Evolutionary conservation across 2,888 invertebrate genomes (phyloP).

Genomic region (Athalia circularis): DNA sequence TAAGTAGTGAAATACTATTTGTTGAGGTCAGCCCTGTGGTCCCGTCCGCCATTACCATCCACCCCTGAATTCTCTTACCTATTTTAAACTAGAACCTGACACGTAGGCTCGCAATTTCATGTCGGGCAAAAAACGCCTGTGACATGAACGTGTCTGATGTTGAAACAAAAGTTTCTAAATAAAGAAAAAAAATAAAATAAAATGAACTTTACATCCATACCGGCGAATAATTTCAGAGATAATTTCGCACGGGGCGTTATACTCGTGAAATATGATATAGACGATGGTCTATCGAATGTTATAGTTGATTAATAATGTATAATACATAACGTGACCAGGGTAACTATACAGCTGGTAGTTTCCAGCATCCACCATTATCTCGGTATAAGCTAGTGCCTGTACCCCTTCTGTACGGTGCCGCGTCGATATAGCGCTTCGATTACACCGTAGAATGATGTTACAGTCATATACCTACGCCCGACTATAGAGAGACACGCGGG

Average conservation of each 20-base stretch:
- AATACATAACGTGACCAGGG: conserved; percentile 6
- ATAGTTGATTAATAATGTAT: conserved; percentile 16
- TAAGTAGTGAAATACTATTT: conserved; percentile 62
- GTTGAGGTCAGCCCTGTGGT: conserved; percentile 54
- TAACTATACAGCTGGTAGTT: conserved; percentile 5
- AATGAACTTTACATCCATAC: too few relatives aligned
- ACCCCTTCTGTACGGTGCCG: too few relatives aligned
- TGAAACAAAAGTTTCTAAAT: too few relatives aligned
- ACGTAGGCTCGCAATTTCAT: conserved; percentile 10
- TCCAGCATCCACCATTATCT: conserved; percentile 27
- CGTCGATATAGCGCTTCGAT: not conserved
- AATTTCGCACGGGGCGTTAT: too few relatives aligned
- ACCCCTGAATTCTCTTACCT: conserved; percentile 11
- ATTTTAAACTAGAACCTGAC: conserved; percentile 18
- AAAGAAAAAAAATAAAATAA: too few relatives aligned
- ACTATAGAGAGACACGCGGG: too few relatives aligned
- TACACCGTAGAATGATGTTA: not conserved
- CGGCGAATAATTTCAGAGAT: too few relatives aligned
- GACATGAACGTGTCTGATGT: not conserved
- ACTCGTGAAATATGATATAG: too few relatives aligned
- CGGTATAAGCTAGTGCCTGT: conserved; percentile 3
- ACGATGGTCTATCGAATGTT: too few relatives aligned
- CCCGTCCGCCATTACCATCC: conserved; percentile 36
- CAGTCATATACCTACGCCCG: not conserved
- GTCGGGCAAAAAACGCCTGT: not conserved